Evolutionary conservation across 2,888 invertebrate species (phyloP), one percentile per base, ranked within the genome.

Genomic region (Caradrina clavipalpis): DNA sequence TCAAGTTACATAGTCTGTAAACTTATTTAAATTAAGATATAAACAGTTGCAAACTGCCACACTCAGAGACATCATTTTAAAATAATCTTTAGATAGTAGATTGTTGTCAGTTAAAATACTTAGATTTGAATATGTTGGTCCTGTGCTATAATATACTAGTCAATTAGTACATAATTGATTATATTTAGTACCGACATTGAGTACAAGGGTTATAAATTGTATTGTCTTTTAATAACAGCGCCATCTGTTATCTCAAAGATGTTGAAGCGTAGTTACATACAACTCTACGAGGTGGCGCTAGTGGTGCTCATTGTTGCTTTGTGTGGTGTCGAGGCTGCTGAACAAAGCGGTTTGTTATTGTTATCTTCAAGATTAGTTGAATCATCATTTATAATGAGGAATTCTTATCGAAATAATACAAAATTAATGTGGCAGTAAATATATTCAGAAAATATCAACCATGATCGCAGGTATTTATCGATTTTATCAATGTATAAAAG

Each of bases 371-470:
- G 76, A 78, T 78, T 78, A 67, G 75, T 78, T 79, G 79, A 83
- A 74, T 83, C 81, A 79, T 83, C 70, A 73, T 78, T 62, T 65
- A 61, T 76, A 76, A 76, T 76, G 69, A 78, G 82, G 73, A 70
- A 73, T 73, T 83, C 50, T 72, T 71, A 83, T 86, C 78, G 72
- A 90, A 92, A 92, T 90, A 87, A 91, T 91, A 90, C 86, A 83
- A 87, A 82, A 74, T 78, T 82, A 82, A 89, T 91, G 92, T 95
- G 93, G 94, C 92, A 96, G 95, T 95, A 95, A 95, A 96, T 95
- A 95, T 96, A 96, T 95, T 95, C 94, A 95, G 95, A 95, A 95
- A 96, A 95, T 95, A 96, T 94, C 90, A 94, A 95, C 93, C 91
- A 89, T 92, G 89, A 89, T 92, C 90, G 92, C 72, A 74, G 78